These are phyloP conservation scores for Oscarella lobularis DNA, from an alignment of 37 sponge, comb jelly and placozoan species.

Conservation along the genomic window DNA sequence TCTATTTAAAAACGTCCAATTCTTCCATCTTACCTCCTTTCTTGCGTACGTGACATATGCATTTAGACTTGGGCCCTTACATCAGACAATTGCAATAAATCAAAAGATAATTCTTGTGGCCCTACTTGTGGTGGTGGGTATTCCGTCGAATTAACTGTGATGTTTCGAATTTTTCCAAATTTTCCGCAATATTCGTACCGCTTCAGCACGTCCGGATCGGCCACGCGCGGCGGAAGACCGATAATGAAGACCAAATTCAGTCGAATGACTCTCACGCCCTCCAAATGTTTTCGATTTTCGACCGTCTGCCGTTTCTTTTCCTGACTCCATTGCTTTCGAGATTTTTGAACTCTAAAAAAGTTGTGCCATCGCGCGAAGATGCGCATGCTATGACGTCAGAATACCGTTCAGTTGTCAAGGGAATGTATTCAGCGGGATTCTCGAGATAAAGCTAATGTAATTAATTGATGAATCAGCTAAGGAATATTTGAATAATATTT, in stretches of 20 bases:
- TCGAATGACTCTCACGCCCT: slow-evolving; percentile 85
- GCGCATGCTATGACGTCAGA: neutral
- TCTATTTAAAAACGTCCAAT: neutral
- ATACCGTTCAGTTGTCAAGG: slow-evolving; percentile 68
- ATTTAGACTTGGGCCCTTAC: slow-evolving; percentile 79
- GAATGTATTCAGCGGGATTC: slow-evolving; percentile 85
- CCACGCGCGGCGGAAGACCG: slow-evolving; percentile 81
- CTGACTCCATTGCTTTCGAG: slow-evolving; percentile 42
- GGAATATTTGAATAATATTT: slow-evolving; percentile 8
- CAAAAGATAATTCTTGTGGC: too few relatives aligned
- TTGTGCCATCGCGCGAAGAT: neutral
- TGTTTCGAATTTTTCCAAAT: slow-evolving; percentile 75
- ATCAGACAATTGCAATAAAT: neutral
- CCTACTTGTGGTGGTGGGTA: too few relatives aligned
- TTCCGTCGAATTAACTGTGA: too few relatives aligned
- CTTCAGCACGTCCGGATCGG: slow-evolving; percentile 79
- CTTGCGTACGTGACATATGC: slow-evolving; percentile 78
- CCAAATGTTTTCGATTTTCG: slow-evolving; percentile 79
- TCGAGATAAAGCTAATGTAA: slow-evolving; percentile 63
- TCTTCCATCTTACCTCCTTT: slow-evolving; percentile 26
- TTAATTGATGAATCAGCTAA: slow-evolving; percentile 9
- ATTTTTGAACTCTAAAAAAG: too few relatives aligned
- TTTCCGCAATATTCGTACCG: slow-evolving; percentile 84
- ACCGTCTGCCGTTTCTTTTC: slow-evolving; percentile 75
- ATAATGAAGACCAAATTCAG: slow-evolving; percentile 87